A percentile compares a stretch with the other conserved stretches of the same genome.
phyloP scores from a whole-genome alignment of 2,888 invertebrate species.

The Xylota segnis region DNA sequence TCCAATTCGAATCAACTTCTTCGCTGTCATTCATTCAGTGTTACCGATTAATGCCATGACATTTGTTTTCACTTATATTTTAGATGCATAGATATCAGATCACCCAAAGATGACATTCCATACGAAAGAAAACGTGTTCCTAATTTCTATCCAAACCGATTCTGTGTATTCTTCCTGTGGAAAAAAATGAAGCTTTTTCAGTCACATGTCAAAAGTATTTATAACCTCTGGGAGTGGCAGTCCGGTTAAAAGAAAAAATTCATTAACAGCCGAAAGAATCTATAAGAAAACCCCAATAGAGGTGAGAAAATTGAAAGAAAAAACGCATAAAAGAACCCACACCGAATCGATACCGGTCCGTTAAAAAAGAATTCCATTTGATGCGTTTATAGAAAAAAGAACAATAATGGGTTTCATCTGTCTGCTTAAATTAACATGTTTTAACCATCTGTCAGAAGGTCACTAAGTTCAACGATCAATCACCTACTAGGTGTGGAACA shows the following conservation, averaged over 20 bases:
- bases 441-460: constrained; percentile 30
- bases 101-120: constrained; percentile 1
- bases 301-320: constrained; percentile 28
- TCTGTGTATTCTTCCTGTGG: neutral
- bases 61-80: neutral
- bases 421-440: constrained; percentile 7
- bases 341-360: neutral
- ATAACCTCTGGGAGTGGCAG: constrained; percentile 16
- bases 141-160: neutral
- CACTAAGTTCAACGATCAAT: constrained; percentile 33
- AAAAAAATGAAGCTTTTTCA: neutral
- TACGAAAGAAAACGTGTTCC: neutral
- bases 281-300: constrained; percentile 13
- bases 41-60: neutral
- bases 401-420: neutral
- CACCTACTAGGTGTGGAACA: constrained; percentile 1
- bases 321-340: constrained; percentile 2
- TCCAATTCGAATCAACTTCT: neutral
- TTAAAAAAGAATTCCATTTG: constrained; percentile 5
- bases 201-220: constrained; percentile 33
- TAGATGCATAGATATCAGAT: neutral
- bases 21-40: neutral
- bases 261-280: constrained; percentile 13
- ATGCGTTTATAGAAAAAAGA: neutral
- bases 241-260: constrained; percentile 35